phyloP scores from a whole-genome alignment of 2,113 vertebrate genomes.

The Leucosticte australis region DNA sequence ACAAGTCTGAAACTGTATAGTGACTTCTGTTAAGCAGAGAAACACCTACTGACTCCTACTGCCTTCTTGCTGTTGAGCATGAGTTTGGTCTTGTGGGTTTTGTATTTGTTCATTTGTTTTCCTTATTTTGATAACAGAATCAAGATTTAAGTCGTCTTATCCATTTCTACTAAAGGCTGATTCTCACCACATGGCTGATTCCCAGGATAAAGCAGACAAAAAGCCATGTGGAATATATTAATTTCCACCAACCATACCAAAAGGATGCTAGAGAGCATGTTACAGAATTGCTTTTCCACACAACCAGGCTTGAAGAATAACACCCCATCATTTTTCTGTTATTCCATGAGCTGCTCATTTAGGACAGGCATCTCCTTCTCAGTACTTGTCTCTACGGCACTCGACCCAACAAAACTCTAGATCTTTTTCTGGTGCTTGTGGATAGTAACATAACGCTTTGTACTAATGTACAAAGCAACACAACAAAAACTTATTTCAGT shows the following conservation, averaged over 20 bases:
- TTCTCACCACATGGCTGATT: background rate
- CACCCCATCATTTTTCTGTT: background rate
- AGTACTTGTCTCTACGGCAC: background rate
- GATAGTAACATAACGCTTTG: background rate
- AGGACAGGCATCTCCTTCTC: background rate
- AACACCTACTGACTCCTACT: background rate
- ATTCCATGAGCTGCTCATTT: background rate
- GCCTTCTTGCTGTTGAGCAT: background rate
- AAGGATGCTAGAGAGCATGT: background rate
- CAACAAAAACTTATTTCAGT: background rate
- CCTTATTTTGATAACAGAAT: background rate
- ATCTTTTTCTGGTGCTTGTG: background rate
- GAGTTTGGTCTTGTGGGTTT: background rate
- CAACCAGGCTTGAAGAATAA: background rate
- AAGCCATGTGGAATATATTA: background rate
- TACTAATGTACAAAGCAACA: background rate
- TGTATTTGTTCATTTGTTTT: background rate
- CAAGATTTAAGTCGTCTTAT: background rate
- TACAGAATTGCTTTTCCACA: background rate
- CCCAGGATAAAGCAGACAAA: background rate
- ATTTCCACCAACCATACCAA: background rate
- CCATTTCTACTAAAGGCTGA: background rate
- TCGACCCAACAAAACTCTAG: background rate
- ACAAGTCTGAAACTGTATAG: background rate
- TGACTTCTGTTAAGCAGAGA: slow-evolving; percentile 1